Percentiles rank a stretch among this genome's conserved stretches.
Evolutionary conservation across 2,797 vertebrate genomes (phyloP).

Genomic region (Rhincodon typus): DNA sequence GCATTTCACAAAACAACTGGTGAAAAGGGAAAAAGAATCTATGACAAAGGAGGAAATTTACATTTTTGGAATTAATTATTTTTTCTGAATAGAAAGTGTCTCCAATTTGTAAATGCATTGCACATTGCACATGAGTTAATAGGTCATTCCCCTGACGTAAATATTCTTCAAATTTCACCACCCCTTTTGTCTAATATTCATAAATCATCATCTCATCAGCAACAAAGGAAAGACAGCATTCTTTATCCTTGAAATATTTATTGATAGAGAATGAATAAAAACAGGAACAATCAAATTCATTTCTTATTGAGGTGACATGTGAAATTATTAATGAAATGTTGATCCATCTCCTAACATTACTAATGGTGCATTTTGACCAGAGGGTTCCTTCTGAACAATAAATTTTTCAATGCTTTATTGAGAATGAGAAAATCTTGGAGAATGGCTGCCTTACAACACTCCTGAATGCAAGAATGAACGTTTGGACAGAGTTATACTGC

Average conservation of each 20-base stretch:
- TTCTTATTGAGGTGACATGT: conserved; percentile 1
- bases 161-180: not conserved
- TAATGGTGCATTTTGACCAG: not conserved
- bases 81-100: not conserved
- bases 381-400: not conserved
- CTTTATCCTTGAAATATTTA: not conserved
- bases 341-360: not conserved
- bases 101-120: not conserved
- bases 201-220: not conserved
- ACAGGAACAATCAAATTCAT: not conserved
- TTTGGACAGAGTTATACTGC: not conserved
- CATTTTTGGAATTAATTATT: not conserved
- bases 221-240: not conserved
- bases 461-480: not conserved
- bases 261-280: not conserved
- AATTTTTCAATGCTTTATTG: not conserved
- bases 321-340: not conserved
- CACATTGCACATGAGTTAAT: not conserved
- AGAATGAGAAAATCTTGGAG: not conserved
- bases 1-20: not conserved
- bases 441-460: not conserved
- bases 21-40: not conserved
- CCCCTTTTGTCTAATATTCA: not conserved
- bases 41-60: not conserved
- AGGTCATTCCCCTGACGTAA: not conserved